Conservation (phyloP, 2,888 invertebrate species). For the Drosophila tripunctata region DNA sequence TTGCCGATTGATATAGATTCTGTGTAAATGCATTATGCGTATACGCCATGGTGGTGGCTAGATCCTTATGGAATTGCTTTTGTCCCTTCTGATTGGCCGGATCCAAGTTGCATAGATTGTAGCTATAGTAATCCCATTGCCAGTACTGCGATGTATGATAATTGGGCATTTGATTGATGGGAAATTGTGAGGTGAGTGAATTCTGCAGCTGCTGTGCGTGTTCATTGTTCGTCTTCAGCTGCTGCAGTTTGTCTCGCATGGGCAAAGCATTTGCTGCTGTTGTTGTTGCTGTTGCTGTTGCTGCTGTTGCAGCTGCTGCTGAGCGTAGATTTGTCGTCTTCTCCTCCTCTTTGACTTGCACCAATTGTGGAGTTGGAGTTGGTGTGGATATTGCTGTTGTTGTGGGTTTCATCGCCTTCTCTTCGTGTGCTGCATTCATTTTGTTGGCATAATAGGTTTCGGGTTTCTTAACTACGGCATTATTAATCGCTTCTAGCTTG, state of each 20-base stretch:
- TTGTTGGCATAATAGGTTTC: slow-evolving; percentile 38
- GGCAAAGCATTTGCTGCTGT: too few species aligned
- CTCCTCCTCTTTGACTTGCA: slow-evolving; percentile 80
- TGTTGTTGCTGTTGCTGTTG: too few species aligned
- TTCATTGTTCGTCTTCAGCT: slow-evolving; percentile 71
- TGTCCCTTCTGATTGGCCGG: slow-evolving; percentile 86
- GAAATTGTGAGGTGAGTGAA: slow-evolving; percentile 86
- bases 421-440: slow-evolving; percentile 39
- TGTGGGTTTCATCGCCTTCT: slow-evolving; percentile 42
- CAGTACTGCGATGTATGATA: slow-evolving; percentile 89
- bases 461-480: slow-evolving; percentile 35
- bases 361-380: slow-evolving; percentile 36
- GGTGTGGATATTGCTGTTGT: not conserved
- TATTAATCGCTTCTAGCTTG: slow-evolving; percentile 26
- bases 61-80: slow-evolving; percentile 85
- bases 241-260: slow-evolving; percentile 71
- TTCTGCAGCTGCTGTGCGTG: slow-evolving; percentile 77
- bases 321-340: too few species aligned
- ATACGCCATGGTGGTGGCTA: slow-evolving; percentile 84
- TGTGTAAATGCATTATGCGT: slow-evolving; percentile 83
- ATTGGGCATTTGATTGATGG: slow-evolving; percentile 88
- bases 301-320: too few species aligned
- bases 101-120: slow-evolving; percentile 87
- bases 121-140: slow-evolving; percentile 87
- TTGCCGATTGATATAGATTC: slow-evolving; percentile 83